Conservation (phyloP, 2,888 invertebrate species). For the Ochropleura plecta region DNA sequence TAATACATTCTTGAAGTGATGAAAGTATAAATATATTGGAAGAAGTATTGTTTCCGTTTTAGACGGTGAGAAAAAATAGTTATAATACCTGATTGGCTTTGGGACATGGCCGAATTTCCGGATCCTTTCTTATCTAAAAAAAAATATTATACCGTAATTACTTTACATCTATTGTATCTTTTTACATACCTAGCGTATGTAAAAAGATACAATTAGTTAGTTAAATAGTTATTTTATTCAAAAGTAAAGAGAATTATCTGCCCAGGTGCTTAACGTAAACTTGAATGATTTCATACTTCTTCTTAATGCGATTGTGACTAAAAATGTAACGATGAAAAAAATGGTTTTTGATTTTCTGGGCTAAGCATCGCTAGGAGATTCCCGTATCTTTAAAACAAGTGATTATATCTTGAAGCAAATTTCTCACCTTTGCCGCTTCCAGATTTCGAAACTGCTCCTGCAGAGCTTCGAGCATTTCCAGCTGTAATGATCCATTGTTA, state of each 20-base stretch:
- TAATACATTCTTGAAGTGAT: no score
- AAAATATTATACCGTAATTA: not conserved
- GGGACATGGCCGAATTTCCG: not conserved
- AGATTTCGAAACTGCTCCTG: not conserved
- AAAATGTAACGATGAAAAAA: no score
- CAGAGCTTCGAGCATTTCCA: not conserved
- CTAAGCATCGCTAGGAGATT: not conserved
- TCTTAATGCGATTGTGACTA: no score
- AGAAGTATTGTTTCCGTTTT: no score
- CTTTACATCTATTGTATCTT: no score
- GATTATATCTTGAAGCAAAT: not conserved
- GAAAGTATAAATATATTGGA: no score
- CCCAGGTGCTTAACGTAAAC: not conserved
- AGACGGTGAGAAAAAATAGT: not conserved
- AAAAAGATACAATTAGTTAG: no score
- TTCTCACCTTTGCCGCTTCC: constrained; percentile 6
- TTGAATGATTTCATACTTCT: no score
- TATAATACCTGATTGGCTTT: constrained; percentile 1
- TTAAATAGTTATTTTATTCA: not conserved
- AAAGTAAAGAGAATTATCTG: not conserved
- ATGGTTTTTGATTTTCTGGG: not conserved
- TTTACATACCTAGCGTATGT: not conserved
- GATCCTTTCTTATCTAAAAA: not conserved
- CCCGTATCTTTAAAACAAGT: not conserved
- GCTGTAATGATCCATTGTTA: not conserved